Evolutionary conservation across 2,797 vertebrate genomes (phyloP).

Genomic region (Botia almorhae): DNA sequence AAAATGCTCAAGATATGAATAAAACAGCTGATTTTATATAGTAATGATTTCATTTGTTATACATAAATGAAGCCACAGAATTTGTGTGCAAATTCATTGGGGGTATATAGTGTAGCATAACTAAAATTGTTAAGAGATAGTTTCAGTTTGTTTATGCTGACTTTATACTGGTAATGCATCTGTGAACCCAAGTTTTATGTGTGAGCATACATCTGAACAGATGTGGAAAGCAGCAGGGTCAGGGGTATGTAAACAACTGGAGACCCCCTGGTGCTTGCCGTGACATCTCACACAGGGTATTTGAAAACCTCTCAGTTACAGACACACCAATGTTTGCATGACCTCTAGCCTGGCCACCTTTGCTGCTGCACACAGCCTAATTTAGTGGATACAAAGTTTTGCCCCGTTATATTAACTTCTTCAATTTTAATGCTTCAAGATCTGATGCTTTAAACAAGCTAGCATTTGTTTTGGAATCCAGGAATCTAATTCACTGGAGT

Average conservation of each 20-base stretch:
- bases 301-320: constrained; percentile 72
- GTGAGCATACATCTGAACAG: neutral
- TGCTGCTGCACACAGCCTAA: constrained; percentile 53
- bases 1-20: too few relatives aligned
- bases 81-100: too few relatives aligned
- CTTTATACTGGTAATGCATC: constrained; percentile 5
- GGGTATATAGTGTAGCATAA: too few relatives aligned
- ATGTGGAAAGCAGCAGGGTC: constrained; percentile 41
- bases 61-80: too few relatives aligned
- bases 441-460: constrained; percentile 82
- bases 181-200: constrained; percentile 16
- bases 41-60: too few relatives aligned
- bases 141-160: too few relatives aligned
- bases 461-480: too few relatives aligned
- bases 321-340: constrained; percentile 82
- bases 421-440: constrained; percentile 75
- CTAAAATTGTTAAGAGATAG: too few relatives aligned
- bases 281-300: constrained; percentile 63
- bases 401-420: constrained; percentile 55
- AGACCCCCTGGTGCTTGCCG: neutral
- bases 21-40: too few relatives aligned
- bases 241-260: neutral
- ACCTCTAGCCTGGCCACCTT: constrained; percentile 73
- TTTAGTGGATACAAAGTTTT: constrained; percentile 55
- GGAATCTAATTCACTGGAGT: too few relatives aligned